These are phyloP conservation scores for Cordilura impudica DNA, from an alignment of 2,888 invertebrate species.

Conservation along the genomic window DNA sequence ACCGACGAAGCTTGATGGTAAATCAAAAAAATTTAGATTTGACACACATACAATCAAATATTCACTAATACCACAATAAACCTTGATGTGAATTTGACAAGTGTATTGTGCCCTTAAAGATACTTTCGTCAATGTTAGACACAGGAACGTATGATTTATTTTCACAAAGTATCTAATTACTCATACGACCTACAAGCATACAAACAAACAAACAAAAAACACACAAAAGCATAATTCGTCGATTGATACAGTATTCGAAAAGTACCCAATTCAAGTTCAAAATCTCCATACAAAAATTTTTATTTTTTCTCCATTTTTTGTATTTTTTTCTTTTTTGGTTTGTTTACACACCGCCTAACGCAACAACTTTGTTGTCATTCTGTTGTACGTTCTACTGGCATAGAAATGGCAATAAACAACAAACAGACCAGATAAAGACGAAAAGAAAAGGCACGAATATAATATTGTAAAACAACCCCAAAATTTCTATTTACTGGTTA, in stretches of 20 bases:
- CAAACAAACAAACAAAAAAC: neutral
- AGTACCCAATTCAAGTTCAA: constrained; percentile 50
- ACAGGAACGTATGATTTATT: constrained; percentile 7
- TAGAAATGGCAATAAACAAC: constrained; percentile 40
- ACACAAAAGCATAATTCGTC: neutral
- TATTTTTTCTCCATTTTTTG: neutral
- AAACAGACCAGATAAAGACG: neutral
- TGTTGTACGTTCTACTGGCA: constrained; percentile 39
- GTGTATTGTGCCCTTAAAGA: too few species aligned
- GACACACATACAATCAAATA: too few species aligned
- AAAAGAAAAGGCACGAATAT: neutral
- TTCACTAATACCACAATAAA: too few species aligned
- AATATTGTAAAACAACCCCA: constrained; percentile 31
- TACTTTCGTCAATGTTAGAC: too few species aligned
- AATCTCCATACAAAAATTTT: constrained; percentile 6
- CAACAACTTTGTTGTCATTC: constrained; percentile 38
- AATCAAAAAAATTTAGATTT: too few species aligned
- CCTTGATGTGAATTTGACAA: too few species aligned
- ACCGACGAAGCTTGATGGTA: too few species aligned
- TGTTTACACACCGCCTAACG: constrained; percentile 40
- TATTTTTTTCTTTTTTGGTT: constrained; percentile 3
- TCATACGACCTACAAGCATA: constrained; percentile 12
- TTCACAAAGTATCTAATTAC: neutral
- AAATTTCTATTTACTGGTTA: constrained; percentile 10
- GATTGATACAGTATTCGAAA: neutral